Evolutionary conservation across 2,113 vertebrate species (phyloP).

Genomic region (Variabilichromis moorii): DNA sequence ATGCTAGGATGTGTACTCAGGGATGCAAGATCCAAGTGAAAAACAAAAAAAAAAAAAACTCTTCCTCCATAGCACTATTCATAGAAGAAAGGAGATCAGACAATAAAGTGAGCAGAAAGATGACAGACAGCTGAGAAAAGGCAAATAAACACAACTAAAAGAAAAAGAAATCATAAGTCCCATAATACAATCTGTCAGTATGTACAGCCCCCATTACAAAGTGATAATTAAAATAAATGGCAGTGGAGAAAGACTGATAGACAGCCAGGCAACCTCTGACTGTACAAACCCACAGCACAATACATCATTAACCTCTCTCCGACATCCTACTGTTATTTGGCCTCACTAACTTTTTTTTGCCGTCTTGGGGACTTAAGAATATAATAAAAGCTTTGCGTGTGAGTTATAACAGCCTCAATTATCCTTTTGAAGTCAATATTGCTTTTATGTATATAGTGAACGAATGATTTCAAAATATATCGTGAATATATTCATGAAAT

Average conservation of each 20-base stretch:
- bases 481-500: not conserved
- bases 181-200: not conserved
- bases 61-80: not conserved
- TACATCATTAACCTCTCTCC: constrained; percentile 4
- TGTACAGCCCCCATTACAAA: not conserved
- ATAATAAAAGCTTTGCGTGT: not conserved
- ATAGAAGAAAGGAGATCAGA: not conserved
- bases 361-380: not conserved
- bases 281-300: not conserved
- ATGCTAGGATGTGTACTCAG: not conserved
- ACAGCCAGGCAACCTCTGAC: not conserved
- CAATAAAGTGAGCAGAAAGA: not conserved
- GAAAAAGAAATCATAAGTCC: not conserved
- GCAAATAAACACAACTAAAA: not conserved
- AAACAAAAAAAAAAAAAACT: not conserved
- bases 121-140: not conserved
- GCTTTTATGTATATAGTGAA: not conserved
- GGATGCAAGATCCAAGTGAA: not conserved
- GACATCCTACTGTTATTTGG: not conserved
- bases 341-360: not conserved
- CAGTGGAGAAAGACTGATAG: not conserved
- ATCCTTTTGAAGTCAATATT: not conserved
- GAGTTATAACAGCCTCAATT: not conserved
- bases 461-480: not conserved
- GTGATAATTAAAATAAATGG: not conserved